Evolutionary conservation across 2,113 vertebrate genomes (phyloP), one percentile per base, ranked within the genome.

Genomic region (Halcyon malimbica): DNA sequence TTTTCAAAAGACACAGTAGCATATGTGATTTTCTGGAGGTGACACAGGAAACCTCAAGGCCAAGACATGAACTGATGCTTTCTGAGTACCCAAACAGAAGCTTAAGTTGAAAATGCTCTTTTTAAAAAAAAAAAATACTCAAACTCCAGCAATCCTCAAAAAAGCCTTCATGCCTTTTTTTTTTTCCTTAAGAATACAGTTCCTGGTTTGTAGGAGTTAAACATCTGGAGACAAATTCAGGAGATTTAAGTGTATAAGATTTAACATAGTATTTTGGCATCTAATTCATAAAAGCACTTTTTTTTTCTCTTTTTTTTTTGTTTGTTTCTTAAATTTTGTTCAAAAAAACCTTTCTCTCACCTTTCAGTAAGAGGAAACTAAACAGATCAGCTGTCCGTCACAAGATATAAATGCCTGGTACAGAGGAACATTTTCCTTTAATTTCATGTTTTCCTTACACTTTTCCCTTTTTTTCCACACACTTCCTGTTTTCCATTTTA

Each of bases 1-100:
- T 42, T 78, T 83, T 24, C 33, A 70, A 54, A 78, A 53, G 35
- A 51, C 16, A 29, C 8, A 50, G 10, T 53, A 62, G 24, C 13
- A 41, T 50, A 73, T 2, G 1, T 26, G 31, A 68, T 53, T 80
- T 77, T 12, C 60, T 70, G 0, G 0, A 74, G 29, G 7, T 62
- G 13, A 33, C 33, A 57, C 6, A n/a, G 39, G 51, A 74, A 78
- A 65, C 3, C 20, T 85, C 19, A 79, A 67, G 70, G 60, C 26
- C 54, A 53, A 65, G 50, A 56, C 16, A 35, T 7, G 11, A 84
- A 53, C 5, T 28, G 54, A 41, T 0, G 0, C 60, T 51, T 87
- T 42, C 64, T 62, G 35, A 78, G n/a, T 25, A 65, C 9, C 9
- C 11, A 82, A 70, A 33, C 2, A 67, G 29, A 84, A 78, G 3